Evolutionary conservation across 2,888 invertebrate genomes (phyloP), one percentile per base, ranked within the genome.

Genomic region (Oscheius onirici): DNA sequence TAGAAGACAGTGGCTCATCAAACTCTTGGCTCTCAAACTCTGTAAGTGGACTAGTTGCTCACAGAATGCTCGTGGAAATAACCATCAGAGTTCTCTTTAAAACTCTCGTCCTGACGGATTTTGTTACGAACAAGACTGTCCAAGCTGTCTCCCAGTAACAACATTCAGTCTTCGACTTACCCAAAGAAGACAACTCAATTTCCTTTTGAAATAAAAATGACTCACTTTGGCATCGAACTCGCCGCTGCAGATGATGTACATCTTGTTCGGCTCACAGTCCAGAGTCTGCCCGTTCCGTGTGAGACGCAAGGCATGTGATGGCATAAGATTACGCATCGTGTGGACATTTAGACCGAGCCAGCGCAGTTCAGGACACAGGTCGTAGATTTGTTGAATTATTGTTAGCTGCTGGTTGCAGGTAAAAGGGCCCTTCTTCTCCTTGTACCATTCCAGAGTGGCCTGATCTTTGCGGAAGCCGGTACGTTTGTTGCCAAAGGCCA

Each of bases 321-420:
- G 46, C 46, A 63, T 22, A n/a, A 63, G 49, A 49, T n/a, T 1
- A n/a, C 49, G 46, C 63, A 63, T 63, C n/a, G 24, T 11, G 49
- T 63, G 63, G 28, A 63, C 49, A 26, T 24, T 24, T 3, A 63
- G n/a, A n/a, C 63, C 63, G 46, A 63, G 26, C 63, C 63, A 63
- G 8, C n/a, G 15, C 15, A 63, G 34, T 6, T 46, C 28, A 2
- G 63, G 63, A 24, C 63, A 63, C 6, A 49, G 10, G 26, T 63
- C 46, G 17, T 49, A 49, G 26, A 63, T 26, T 17, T 63, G 63
- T 28, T 63, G 63, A n/a, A 63, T 63, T 26, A 63, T 46, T 6
- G 24, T 26, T 34, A 63, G 63, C 28, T 63, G 49, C 26, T 34
- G 49, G 44, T 63, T 63, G 11, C 46, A 46, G 2, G 26, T 49